These are phyloP conservation scores for Ophiothrix spiculata DNA, from an alignment of 35 echinoderm and acorn worm species.

Conservation along the genomic window DNA sequence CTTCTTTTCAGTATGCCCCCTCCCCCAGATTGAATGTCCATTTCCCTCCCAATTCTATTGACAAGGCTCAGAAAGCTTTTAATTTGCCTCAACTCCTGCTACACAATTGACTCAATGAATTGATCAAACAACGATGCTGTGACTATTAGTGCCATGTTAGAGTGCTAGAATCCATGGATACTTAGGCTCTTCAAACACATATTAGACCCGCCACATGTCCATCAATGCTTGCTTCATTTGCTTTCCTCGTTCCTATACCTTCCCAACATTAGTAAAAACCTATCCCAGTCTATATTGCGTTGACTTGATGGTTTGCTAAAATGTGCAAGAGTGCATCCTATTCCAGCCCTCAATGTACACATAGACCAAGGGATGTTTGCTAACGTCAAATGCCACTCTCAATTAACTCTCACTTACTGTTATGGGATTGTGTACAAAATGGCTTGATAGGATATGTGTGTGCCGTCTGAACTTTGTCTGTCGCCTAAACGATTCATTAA, in stretches of 20 bases:
- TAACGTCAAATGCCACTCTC: neutral
- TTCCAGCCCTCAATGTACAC: neutral
- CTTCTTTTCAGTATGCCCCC: no score
- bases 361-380: neutral
- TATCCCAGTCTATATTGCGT: no score
- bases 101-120: slow-evolving; percentile 1
- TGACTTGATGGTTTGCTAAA: neutral
- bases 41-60: no score
- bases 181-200: slow-evolving; percentile 6
- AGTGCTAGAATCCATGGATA: neutral
- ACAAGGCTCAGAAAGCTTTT: neutral
- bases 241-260: no score
- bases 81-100: neutral
- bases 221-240: neutral
- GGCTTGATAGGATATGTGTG: no score
- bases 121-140: neutral
- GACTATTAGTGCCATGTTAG: neutral
- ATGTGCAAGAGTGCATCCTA: neutral
- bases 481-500: no score
- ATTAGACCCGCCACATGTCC: neutral
- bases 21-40: no score
- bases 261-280: no score
- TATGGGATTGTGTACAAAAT: no score
- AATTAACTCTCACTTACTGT: slow-evolving; percentile 12
- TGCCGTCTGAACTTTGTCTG: no score